Evolutionary conservation across 2,888 invertebrate species (phyloP).

Genomic region (Oligia strigilis): DNA sequence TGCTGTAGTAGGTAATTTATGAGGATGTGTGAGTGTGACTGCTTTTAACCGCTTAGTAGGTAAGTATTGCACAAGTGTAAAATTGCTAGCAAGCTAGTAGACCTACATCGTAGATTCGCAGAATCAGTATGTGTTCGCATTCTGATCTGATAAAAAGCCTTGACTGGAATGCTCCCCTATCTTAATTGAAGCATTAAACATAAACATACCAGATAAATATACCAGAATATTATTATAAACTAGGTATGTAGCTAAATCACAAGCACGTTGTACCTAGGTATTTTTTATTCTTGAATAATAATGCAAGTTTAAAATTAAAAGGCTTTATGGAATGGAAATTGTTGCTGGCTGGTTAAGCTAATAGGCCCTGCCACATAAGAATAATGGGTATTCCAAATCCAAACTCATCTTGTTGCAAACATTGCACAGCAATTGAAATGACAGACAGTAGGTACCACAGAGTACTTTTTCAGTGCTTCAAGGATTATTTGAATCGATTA

Average conservation of each 20-base stretch:
- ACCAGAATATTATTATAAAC: background rate
- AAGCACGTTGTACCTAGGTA: background rate
- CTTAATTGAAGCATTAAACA: conserved; percentile 32
- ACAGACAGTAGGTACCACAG: too few relatives aligned
- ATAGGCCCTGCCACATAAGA: background rate
- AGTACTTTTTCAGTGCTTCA: background rate
- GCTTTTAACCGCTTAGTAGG: background rate
- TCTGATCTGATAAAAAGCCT: conserved; percentile 32
- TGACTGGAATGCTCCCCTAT: conserved; percentile 27
- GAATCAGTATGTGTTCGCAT: conserved; percentile 37
- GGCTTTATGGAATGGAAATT: background rate
- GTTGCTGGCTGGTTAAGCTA: background rate
- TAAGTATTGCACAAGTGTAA: conserved; percentile 1
- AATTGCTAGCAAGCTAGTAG: conserved; percentile 7
- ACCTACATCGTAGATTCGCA: conserved; percentile 28
- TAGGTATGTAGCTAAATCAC: background rate
- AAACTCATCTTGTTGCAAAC: background rate
- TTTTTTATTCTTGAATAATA: background rate
- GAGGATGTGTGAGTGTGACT: background rate
- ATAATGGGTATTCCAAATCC: background rate
- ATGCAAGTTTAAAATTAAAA: background rate
- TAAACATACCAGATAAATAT: background rate
- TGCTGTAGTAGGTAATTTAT: background rate
- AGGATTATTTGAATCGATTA: too few relatives aligned
- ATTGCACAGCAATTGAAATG: too few relatives aligned